Base-by-base conservation (phyloP, 1,140 invertebrate species). In the Acromyrmex heyeri region DNA sequence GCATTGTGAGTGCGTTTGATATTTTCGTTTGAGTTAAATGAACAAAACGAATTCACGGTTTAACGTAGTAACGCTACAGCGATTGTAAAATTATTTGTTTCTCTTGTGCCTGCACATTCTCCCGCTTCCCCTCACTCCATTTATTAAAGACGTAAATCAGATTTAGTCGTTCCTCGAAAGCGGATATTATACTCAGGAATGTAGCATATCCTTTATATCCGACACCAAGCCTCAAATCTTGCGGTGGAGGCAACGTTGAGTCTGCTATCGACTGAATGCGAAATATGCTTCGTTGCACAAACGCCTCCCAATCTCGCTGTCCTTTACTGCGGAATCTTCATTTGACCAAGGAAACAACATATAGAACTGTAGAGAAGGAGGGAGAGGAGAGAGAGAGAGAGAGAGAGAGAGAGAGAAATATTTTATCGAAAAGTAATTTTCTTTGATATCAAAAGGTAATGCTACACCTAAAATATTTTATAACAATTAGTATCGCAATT, bases 61-160 rank as follows among this genome's bases (percentile, higher is more conserved):
- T 34, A 70, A 70, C 21, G 5, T 7, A 34, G 34, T 76, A 61
- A 61, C 16, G n/a, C 18, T 48, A 3, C 30, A 18, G 14, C 0
- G n/a, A 73, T 83, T 14, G 24, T 73, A 18, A 48, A 61, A 73
- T 83, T 83, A 83, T 62, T 73, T 73, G 30, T 27, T 50, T 73
- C 69, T 82, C n/a, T 27, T 18, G 48, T 38, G 10, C 24, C 16
- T 44, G n/a, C 59, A n/a, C 4, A 6, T 16, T 38, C 18, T 24
- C 14, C 16, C 3, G 3, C 21, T 38, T 16, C 3, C 18, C 14
- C 34, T 2, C 14, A 7, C 14, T 14, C 65, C 24, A 12, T 83
- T 83, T 73, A 61, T 73, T 50, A 50, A 73, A 61, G 27, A 73
- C 18, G 53, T 34, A 61, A 73, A 73, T 14, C 69, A 61, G n/a